A percentile compares a stretch with the other conserved stretches of the same genome.
Evolutionary conservation across 2,888 invertebrate genomes (phyloP).

Genomic region (Tenthredo mesomela): DNA sequence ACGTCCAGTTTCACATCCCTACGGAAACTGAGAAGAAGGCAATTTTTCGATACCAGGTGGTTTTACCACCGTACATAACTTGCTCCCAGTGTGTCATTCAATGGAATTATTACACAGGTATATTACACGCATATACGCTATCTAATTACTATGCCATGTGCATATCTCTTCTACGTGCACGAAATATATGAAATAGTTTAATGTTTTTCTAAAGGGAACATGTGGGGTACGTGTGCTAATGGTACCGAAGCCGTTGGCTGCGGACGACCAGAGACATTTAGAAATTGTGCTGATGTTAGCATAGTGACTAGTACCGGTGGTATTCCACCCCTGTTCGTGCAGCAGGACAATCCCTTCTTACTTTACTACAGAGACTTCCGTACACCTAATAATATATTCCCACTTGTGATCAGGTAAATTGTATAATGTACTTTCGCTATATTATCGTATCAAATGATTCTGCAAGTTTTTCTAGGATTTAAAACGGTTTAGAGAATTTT

Average conservation of each 20-base stretch:
- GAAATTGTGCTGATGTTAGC: slow-evolving; percentile 94
- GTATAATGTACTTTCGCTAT: background rate
- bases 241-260: slow-evolving; percentile 94
- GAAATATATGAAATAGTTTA: background rate
- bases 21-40: slow-evolving; percentile 84
- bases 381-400: slow-evolving; percentile 84
- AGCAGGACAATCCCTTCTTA: slow-evolving; percentile 86
- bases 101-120: slow-evolving; percentile 94
- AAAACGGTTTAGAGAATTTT: too few species aligned
- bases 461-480: too few species aligned
- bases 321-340: slow-evolving; percentile 85
- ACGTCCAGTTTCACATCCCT: slow-evolving; percentile 87
- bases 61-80: slow-evolving; percentile 89
- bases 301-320: slow-evolving; percentile 90
- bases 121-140: background rate
- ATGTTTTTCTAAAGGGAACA: slow-evolving; percentile 82
- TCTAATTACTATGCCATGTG: background rate
- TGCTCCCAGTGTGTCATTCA: slow-evolving; percentile 95
- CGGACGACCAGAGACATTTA: slow-evolving; percentile 94
- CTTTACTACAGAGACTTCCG: slow-evolving; percentile 87
- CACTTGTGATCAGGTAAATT: slow-evolving; percentile 86
- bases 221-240: slow-evolving; percentile 93
- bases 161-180: background rate
- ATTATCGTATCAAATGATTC: background rate
- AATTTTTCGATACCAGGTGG: slow-evolving; percentile 85